These are phyloP conservation scores for Drosophila falleni DNA, from an alignment of 2,888 invertebrate genomes.

Conservation along the genomic window DNA sequence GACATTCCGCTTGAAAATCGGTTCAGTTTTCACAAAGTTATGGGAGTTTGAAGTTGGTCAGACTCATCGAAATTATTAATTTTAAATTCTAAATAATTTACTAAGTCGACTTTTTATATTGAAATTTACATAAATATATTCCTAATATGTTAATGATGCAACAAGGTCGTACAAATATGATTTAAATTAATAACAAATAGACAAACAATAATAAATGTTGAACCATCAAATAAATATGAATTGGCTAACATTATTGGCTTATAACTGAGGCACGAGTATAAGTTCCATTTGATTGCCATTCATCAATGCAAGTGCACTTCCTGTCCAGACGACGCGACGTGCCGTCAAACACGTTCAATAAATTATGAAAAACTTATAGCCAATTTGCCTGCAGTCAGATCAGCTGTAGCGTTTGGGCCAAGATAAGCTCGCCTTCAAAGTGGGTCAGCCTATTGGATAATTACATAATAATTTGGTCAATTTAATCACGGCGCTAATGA, in stretches of 20 bases:
- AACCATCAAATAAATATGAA: constrained; percentile 2
- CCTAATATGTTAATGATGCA: neutral
- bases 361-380: constrained; percentile 49
- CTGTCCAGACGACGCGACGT: constrained; percentile 58
- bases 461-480: constrained; percentile 84
- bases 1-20: too few species aligned
- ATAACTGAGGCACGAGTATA: neutral
- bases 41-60: too few species aligned
- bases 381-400: constrained; percentile 31
- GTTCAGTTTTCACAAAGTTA: too few species aligned
- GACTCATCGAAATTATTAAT: too few species aligned
- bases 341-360: constrained; percentile 64
- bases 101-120: too few species aligned
- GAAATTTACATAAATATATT: too few species aligned
- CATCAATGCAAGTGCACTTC: constrained; percentile 54
- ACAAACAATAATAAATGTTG: neutral
- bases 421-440: constrained; percentile 40
- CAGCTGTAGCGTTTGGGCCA: constrained; percentile 20
- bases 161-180: neutral
- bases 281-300: constrained; percentile 31
- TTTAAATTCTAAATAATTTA: too few species aligned
- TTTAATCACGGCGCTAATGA: constrained; percentile 80
- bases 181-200: neutral
- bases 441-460: constrained; percentile 78
- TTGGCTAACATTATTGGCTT: constrained; percentile 1